Percentiles rank a stretch among this genome's conserved stretches.
phyloP scores from a whole-genome alignment of 2,113 vertebrate species.

The Crotalus tigris region DNA sequence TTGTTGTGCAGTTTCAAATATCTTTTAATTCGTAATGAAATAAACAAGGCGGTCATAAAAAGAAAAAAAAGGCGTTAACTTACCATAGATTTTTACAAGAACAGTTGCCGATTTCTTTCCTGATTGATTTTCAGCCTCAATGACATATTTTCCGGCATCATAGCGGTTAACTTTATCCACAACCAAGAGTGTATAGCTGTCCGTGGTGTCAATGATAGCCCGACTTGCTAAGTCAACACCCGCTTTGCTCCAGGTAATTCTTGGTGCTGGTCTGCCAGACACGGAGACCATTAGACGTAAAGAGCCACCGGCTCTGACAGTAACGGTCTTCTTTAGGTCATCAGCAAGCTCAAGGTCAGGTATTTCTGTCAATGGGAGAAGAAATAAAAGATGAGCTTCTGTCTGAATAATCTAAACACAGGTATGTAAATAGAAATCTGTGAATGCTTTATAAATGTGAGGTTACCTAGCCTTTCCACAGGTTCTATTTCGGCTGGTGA shows the following conservation, averaged over 20 bases:
- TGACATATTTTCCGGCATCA: conserved; percentile 91
- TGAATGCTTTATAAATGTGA: conserved; percentile 26
- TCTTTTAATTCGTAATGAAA: neutral
- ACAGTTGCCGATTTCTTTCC: conserved; percentile 93
- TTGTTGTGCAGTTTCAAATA: neutral
- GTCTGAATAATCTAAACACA: conserved; percentile 14
- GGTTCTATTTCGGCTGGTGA: conserved; percentile 85
- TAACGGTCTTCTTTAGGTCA: conserved; percentile 93
- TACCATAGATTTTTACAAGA: conserved; percentile 95
- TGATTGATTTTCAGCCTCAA: conserved; percentile 92
- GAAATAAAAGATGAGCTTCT: conserved; percentile 50
- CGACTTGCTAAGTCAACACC: conserved; percentile 86
- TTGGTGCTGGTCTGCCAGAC: conserved; percentile 85
- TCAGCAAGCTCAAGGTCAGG: conserved; percentile 95
- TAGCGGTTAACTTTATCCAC: conserved; percentile 96
- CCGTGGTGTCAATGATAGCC: conserved; percentile 90
- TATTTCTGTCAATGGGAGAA: conserved; percentile 76
- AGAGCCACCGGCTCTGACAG: conserved; percentile 87
- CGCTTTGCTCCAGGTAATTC: conserved; percentile 89
- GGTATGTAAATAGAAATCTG: conserved; percentile 6
- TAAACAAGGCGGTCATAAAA: neutral
- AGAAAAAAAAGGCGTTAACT: conserved; percentile 47
- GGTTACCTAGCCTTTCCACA: conserved; percentile 90
- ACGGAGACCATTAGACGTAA: conserved; percentile 86
- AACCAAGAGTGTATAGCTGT: conserved; percentile 84